Base-by-base conservation (phyloP, 2,797 vertebrate species). In the Nyctibius grandis region DNA sequence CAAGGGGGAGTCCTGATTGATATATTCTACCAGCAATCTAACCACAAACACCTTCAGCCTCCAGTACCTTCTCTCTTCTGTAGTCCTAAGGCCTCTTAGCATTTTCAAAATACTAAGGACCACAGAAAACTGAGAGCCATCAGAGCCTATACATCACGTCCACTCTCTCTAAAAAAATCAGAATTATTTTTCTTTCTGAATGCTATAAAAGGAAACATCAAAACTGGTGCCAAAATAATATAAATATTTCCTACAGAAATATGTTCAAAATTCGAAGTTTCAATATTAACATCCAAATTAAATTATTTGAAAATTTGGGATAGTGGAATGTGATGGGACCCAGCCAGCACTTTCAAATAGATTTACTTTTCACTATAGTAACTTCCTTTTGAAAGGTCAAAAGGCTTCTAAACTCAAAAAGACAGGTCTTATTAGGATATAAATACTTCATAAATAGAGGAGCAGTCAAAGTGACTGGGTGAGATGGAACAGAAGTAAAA, bases 331-430 rank as follows among this genome's bases (percentile, higher is more conserved):
- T 21, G 9, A 53, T 56, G 33, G 70, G 54, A 67, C 23, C 8
- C 44, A 76, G 67, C 25, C 54, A 82, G 40, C 33, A 65, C 44
- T 89, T 91, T 77, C 48, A 83, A 80, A 83, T 54, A n/a, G 60
- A 51, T 85, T 91, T 92, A 80, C 29, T 94, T 90, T 94, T 91
- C 21, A 20, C 34, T 70, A 12, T 38, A 92, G 26, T 70, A 92
- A 70, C 33, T 79, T 85, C 48, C 19, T 29, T n/a, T n/a, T 88
- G 67, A 69, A 93, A 86, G 54, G 88, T 68, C 25, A 77, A 87
- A 94, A 80, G 34, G 11, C 19, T 73, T 91, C 65, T 75, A 61
- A 92, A 91, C 31, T 67, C 59, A 85, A 38, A 60, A 75, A 61
- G 22, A 36, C 31, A 40, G 23, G 31, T 73, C 74, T 73, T 53